These are phyloP conservation scores for Brotogeris chrysoptera DNA, from an alignment of 2,797 vertebrate genomes.

Conservation along the genomic window DNA sequence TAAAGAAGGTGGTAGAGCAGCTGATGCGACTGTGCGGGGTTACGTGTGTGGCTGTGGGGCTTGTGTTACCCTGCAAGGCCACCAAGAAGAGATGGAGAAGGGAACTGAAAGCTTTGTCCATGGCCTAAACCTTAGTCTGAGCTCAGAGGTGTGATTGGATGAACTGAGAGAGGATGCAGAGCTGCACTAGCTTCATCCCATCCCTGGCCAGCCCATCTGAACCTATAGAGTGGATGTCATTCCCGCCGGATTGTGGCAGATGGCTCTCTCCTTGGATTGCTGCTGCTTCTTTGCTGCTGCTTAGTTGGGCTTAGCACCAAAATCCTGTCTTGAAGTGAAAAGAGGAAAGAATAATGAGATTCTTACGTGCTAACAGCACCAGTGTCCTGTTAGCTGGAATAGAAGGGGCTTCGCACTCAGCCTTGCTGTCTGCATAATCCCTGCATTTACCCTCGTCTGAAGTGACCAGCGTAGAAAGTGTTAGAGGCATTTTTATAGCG, in stretches of 20 bases:
- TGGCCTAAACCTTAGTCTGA: not conserved
- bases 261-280: not conserved
- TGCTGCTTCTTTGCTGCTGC: not conserved
- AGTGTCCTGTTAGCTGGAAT: not conserved
- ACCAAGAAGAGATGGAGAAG: not conserved
- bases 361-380: not conserved
- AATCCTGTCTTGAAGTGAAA: not conserved
- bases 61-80: not conserved
- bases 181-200: not conserved
- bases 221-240: fast-evolving
- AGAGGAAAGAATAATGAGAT: not conserved
- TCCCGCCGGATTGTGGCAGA: not conserved
- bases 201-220: not conserved
- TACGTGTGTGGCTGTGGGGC: not conserved
- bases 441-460: not conserved
- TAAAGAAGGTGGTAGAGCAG: not conserved
- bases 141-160: not conserved
- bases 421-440: not conserved
- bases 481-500: not conserved
- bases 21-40: not conserved
- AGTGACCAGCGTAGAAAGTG: not conserved
- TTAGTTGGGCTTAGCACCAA: not conserved
- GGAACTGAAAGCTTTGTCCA: not conserved
- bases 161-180: not conserved
- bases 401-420: not conserved